phyloP scores from a whole-genome alignment of 2,113 vertebrate species.

The Puntigrus tetrazona region DNA sequence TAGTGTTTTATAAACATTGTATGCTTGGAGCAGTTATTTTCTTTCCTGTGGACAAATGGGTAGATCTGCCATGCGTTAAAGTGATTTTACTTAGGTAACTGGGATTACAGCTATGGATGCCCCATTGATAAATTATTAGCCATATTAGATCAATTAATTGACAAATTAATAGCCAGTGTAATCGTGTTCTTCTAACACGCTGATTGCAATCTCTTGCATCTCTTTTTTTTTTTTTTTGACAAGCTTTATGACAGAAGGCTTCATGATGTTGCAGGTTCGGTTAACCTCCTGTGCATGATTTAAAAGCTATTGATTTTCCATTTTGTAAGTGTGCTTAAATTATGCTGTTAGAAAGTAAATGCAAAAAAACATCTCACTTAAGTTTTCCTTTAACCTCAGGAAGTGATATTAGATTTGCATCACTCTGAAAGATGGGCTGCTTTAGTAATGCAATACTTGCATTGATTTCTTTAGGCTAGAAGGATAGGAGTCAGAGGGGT shows the following conservation, averaged over 20 bases:
- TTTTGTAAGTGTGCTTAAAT: slow-evolving; percentile 30
- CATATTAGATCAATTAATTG: too few species aligned
- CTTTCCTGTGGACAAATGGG: not conserved
- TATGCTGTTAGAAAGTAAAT: slow-evolving; percentile 18
- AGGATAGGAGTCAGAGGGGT: not conserved
- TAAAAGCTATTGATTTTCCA: slow-evolving; percentile 27
- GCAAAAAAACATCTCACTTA: not conserved
- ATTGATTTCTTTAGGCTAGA: slow-evolving; percentile 30
- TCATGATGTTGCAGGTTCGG: slow-evolving; percentile 8
- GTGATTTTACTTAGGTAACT: not conserved
- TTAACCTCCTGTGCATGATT: not conserved
- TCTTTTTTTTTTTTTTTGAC: slow-evolving; percentile 5
- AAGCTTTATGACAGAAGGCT: not conserved
- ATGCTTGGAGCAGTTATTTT: not conserved
- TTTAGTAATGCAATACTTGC: slow-evolving; percentile 28
- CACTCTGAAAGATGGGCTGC: slow-evolving; percentile 12
- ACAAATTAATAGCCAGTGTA: not conserved
- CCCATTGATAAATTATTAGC: too few species aligned
- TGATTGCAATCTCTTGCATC: not conserved
- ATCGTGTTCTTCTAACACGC: not conserved
- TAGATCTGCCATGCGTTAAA: not conserved
- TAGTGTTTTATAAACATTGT: not conserved
- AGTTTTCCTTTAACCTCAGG: slow-evolving; percentile 1
- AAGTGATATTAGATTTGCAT: slow-evolving; percentile 27
- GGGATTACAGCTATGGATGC: not conserved